Evolutionary conservation across 1,140 invertebrate species (phyloP), one percentile per base, ranked within the genome.

Genomic region (Pristionchus pacificus): DNA sequence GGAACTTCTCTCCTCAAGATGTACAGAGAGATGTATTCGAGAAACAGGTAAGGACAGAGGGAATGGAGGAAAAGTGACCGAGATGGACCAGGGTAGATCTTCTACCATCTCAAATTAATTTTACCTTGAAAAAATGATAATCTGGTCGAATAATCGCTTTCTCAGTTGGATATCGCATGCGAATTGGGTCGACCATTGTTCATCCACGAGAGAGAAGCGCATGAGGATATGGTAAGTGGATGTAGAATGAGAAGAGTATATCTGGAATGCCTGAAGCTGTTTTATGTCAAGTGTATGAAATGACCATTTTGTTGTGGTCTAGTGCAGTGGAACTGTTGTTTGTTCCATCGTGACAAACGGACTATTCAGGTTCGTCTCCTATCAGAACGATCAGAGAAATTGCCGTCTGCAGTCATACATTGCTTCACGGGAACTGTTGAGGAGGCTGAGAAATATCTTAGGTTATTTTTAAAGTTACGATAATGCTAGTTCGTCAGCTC

Each of bases 381-480:
- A 33, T 49, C 61, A 15, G 78, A 82, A 61, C 77, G 81, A 60
- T 27, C 62, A 10, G 58, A 64, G 15, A 60, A 64, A 2, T 70
- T 83, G 13, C 81, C 81, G 27, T 88, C 91, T 19, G 88, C 92
- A 64, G 88, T 96, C n/a, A 88, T 96, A 65, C 92, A 95, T 85
- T 94, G 92, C 75, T 96, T 95, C 84, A 92, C 92, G 68, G 93
- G 93, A n/a, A 91, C 90, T 19, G 88, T 88, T 15, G 89, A 91
- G 67, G 90, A 95, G 84, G 92, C 92, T 0, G 85, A 91, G 72
- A 88, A 89, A 74, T 95, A 95, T 85, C 85, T 96, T n/a, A 88
- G 92, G 74, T 49, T 10, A 49, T n/a, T n/a, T n/a, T n/a, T n/a
- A n/a, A n/a, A n/a, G n/a, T n/a, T n/a, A n/a, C n/a, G n/a, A n/a